These are phyloP conservation scores for Pangasius djambal DNA, from an alignment of 2,797 vertebrate genomes.

Conservation along the genomic window DNA sequence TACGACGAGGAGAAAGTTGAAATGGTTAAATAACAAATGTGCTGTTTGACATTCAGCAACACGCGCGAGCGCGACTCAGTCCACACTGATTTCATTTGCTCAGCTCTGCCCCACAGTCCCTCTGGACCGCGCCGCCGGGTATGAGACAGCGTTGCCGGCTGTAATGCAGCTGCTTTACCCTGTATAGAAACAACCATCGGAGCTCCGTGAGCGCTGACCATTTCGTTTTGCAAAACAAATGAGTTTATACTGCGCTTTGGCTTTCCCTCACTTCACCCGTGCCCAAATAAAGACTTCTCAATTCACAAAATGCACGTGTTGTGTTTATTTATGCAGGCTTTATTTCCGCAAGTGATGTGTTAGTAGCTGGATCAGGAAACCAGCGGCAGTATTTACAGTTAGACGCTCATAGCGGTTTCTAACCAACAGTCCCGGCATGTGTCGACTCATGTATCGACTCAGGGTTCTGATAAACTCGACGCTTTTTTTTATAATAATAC, in stretches of 20 bases:
- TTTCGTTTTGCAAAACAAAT: not conserved
- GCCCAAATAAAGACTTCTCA: not conserved
- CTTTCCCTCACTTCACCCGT: not conserved
- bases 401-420: not conserved
- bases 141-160: not conserved
- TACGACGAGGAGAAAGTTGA: not conserved
- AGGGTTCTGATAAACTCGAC: not conserved
- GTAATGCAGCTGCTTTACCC: not conserved
- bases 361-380: not conserved
- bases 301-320: not conserved
- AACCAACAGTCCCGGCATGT: not conserved
- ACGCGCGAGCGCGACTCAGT: not conserved
- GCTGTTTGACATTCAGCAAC: not conserved
- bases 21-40: too few species aligned
- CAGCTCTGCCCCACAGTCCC: not conserved
- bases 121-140: not conserved
- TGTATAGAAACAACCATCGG: too few species aligned
- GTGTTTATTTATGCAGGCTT: not conserved
- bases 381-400: not conserved
- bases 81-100: not conserved
- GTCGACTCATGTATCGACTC: constrained; percentile 6
- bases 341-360: not conserved
- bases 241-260: not conserved
- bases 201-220: not conserved
- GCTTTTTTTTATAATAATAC: not conserved